phyloP scores from a whole-genome alignment of 2,888 invertebrate genomes.

The Diplazon laetatorius region DNA sequence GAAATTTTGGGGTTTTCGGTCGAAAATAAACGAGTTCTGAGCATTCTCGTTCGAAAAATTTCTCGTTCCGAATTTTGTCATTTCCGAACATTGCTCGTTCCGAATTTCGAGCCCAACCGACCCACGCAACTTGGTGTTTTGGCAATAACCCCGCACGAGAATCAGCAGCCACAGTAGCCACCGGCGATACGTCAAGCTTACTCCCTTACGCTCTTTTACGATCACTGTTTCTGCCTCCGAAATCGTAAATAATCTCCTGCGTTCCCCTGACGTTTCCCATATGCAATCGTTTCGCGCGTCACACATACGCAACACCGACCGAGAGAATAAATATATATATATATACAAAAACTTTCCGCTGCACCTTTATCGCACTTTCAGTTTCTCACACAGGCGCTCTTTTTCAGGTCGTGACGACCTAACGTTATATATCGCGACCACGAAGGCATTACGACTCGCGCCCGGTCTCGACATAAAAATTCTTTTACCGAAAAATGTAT shows the following conservation, averaged over 20 bases:
- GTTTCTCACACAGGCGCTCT: slow-evolving; percentile 22
- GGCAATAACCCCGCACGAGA: slow-evolving; percentile 43
- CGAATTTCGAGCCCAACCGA: too few relatives aligned
- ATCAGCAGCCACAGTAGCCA: too few relatives aligned
- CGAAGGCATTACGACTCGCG: slow-evolving; percentile 29
- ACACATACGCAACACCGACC: slow-evolving; percentile 2
- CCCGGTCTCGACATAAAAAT: slow-evolving; percentile 60
- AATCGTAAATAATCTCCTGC: slow-evolving; percentile 60
- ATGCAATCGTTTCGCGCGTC: slow-evolving; percentile 14
- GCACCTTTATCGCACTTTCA: slow-evolving; percentile 40
- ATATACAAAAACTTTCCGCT: slow-evolving; percentile 32
- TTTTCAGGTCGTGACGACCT: slow-evolving; percentile 42
- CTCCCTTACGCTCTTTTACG: slow-evolving; percentile 62
- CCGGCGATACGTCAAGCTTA: slow-evolving; percentile 58
- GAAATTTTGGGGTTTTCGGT: not conserved
- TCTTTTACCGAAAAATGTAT: slow-evolving; percentile 52
- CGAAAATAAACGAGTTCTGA: too few relatives aligned
- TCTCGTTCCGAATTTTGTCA: too few relatives aligned
- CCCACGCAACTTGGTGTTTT: slow-evolving; percentile 48
- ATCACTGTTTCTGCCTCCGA: slow-evolving; percentile 59
- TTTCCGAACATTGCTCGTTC: too few relatives aligned
- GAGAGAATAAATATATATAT: slow-evolving; percentile 31
- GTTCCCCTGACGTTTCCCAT: slow-evolving; percentile 50
- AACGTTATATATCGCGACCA: slow-evolving; percentile 24
- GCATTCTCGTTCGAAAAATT: too few relatives aligned